Evolutionary conservation across 2,113 vertebrate genomes (phyloP).

Genomic region (Cynocephalus volans): DNA sequence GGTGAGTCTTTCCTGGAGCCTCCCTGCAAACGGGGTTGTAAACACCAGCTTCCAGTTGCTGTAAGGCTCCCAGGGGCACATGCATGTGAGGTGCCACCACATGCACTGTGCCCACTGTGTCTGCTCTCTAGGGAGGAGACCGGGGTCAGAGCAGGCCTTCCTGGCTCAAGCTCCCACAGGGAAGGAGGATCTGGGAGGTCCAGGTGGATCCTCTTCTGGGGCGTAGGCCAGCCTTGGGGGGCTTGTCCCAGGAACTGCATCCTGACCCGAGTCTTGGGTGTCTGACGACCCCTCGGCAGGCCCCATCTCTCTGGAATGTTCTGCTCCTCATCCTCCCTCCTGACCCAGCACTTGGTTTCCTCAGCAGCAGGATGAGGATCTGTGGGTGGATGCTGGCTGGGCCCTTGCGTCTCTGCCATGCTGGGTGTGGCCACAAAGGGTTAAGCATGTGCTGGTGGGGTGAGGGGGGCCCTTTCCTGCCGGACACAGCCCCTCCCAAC

Average conservation of each 20-base stretch:
- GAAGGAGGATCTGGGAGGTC: background rate
- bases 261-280: background rate
- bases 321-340: background rate
- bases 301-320: background rate
- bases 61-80: background rate
- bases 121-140: background rate
- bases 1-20: no score
- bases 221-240: background rate
- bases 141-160: background rate
- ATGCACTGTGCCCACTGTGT: no score
- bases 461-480: slow-evolving; percentile 55
- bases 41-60: accelerated
- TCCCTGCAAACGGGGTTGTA: background rate
- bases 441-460: background rate
- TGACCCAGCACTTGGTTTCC: background rate
- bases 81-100: background rate
- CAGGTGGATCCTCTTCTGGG: background rate
- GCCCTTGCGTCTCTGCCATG: accelerated
- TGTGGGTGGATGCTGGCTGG: background rate
- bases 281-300: background rate
- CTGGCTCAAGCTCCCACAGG: background rate
- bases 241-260: accelerated
- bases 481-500: background rate
- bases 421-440: background rate
- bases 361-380: background rate